Conservation (phyloP, 2,797 vertebrate genomes). For the Molossus alvarezi region DNA sequence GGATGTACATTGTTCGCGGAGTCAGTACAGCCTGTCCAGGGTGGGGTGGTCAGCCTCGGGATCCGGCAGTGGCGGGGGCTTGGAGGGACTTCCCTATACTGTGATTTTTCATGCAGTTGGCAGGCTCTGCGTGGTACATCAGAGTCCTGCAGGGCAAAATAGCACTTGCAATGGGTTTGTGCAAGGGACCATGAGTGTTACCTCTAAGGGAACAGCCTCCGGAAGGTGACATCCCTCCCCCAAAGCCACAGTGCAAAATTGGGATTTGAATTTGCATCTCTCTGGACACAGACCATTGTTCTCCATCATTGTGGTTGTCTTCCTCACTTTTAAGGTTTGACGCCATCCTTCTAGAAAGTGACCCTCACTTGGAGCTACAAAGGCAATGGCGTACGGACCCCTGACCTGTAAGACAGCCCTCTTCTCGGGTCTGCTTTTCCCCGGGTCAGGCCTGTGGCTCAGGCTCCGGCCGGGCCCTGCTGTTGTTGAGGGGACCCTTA, state of each 20-base stretch:
- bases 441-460: neutral
- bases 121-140: neutral
- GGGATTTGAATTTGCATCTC: neutral
- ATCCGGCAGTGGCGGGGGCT: rapidly evolving
- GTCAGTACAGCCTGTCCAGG: constrained; percentile 4
- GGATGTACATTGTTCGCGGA: neutral
- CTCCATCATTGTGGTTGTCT: neutral
- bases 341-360: neutral
- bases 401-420: neutral
- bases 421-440: neutral
- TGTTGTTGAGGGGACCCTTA: neutral
- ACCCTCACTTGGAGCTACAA: neutral
- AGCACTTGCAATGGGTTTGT: neutral
- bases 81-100: neutral
- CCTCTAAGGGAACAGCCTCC: neutral
- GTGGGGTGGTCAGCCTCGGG: neutral
- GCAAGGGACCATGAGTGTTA: neutral
- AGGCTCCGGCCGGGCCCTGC: neutral
- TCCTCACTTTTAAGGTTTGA: neutral
- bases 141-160: neutral
- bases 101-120: neutral
- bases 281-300: neutral
- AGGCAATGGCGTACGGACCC: neutral
- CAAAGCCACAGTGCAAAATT: neutral
- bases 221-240: neutral